These are phyloP conservation scores for Onychostruthus taczanowskii DNA, from an alignment of 2,113 vertebrate genomes.

Conservation along the genomic window DNA sequence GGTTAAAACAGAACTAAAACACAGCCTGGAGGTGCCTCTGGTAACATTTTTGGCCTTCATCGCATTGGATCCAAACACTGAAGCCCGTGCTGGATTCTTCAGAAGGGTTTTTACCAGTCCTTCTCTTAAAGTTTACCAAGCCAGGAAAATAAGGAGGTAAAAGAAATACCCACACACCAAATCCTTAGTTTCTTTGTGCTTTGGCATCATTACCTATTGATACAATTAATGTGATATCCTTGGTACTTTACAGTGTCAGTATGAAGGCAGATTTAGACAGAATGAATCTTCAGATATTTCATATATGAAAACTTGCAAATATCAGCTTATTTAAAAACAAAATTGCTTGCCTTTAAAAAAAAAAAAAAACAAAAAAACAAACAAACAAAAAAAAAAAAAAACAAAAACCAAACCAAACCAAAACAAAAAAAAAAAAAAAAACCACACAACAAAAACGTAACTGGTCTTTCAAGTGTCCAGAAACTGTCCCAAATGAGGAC, in stretches of 20 bases:
- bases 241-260: background rate
- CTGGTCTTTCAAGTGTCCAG: background rate
- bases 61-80: background rate
- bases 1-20: background rate
- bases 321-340: background rate
- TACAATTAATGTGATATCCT: background rate
- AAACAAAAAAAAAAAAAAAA: too few relatives aligned
- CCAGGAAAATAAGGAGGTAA: background rate
- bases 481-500: background rate
- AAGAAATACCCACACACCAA: background rate
- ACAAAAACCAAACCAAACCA: too few relatives aligned
- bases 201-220: background rate
- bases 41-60: background rate
- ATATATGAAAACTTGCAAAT: background rate
- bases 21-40: background rate
- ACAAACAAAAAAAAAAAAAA: too few relatives aligned
- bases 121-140: background rate
- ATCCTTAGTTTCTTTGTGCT: background rate
- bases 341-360: background rate
- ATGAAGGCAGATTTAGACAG: background rate
- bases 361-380: too few relatives aligned
- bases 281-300: background rate
- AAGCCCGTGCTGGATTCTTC: background rate
- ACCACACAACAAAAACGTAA: too few relatives aligned
- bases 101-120: background rate